Evolutionary conservation across 2,797 vertebrate genomes (phyloP).

Genomic region (Neosilurus hyrtlii): DNA sequence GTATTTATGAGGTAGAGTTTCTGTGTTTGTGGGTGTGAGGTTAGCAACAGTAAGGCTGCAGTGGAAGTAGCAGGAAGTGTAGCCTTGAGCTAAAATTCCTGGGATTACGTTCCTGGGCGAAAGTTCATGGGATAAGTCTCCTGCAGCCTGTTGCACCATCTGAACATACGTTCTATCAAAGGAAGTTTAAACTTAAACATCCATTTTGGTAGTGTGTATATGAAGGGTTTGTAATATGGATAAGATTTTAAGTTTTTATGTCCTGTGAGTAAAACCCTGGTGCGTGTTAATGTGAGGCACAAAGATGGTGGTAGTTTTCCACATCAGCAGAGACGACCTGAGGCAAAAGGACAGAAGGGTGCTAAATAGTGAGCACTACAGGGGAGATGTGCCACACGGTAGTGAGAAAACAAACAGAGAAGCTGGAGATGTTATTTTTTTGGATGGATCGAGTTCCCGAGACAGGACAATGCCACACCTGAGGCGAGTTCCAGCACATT

Average conservation of each 20-base stretch:
- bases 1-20: not conserved
- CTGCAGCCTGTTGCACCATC: conserved; percentile 8
- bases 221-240: not conserved
- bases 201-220: not conserved
- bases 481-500: conserved; percentile 24
- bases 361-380: not conserved
- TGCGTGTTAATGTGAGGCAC: not conserved
- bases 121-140: conserved; percentile 10
- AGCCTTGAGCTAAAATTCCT: conserved; percentile 25
- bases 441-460: not conserved
- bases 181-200: not conserved
- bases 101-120: not conserved
- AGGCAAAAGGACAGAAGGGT: conserved; percentile 1
- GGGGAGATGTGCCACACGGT: not conserved
- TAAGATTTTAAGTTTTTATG: not conserved
- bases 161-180: not conserved
- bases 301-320: conserved; percentile 1
- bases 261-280: no score
- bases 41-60: not conserved
- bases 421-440: not conserved
- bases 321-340: not conserved
- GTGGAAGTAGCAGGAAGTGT: not conserved
- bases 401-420: conserved; percentile 10
- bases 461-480: conserved; percentile 7
- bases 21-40: not conserved